These are phyloP conservation scores for Uria aalge DNA, from an alignment of 2,113 vertebrate genomes.

Conservation along the genomic window DNA sequence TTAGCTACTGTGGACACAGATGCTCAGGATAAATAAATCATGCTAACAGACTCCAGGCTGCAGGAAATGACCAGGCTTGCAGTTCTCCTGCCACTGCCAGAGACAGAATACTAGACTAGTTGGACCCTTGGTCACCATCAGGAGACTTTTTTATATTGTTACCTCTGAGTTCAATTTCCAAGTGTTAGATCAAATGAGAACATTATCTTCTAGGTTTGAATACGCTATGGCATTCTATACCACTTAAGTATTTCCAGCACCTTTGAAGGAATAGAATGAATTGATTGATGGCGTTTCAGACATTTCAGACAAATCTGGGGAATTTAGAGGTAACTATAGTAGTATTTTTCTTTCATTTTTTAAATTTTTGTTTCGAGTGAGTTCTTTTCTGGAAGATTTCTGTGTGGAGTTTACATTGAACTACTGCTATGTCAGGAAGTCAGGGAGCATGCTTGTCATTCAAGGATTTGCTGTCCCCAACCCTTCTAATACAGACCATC, in stretches of 20 bases:
- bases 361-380: background rate
- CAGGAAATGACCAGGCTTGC: background rate
- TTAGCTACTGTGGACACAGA: constrained; percentile 13
- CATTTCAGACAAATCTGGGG: background rate
- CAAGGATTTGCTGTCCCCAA: background rate
- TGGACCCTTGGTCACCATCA: background rate
- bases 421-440: background rate
- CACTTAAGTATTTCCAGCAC: background rate
- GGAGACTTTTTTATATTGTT: background rate
- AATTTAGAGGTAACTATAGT: background rate
- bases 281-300: background rate
- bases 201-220: background rate
- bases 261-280: background rate
- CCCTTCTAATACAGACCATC: background rate
- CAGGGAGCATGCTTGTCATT: background rate
- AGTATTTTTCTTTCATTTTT: background rate
- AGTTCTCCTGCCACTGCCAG: background rate
- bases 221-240: background rate
- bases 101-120: background rate
- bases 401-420: background rate
- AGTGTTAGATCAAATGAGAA: background rate
- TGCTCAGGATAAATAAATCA: constrained; percentile 10
- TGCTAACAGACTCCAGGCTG: background rate
- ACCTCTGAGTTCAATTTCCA: background rate
- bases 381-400: background rate